Evolutionary conservation across 2,888 invertebrate species (phyloP).

Genomic region (Fragum whitleyi): DNA sequence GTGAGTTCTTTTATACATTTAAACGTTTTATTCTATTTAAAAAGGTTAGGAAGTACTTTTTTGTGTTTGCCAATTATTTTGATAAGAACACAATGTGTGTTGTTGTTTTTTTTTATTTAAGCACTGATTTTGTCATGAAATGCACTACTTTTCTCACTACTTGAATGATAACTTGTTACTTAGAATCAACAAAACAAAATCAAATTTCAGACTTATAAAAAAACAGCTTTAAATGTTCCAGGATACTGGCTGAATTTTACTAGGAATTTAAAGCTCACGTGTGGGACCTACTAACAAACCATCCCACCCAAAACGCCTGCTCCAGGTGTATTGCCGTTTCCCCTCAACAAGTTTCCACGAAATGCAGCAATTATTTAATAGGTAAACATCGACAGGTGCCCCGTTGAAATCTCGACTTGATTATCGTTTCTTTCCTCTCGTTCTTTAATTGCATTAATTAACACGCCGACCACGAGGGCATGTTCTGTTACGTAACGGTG

Average conservation of each 20-base stretch:
- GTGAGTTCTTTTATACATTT: too few species aligned
- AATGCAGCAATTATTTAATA: conserved; percentile 60
- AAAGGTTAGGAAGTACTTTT: too few species aligned
- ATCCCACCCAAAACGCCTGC: conserved; percentile 45
- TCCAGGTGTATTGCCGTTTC: conserved; percentile 41
- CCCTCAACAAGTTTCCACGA: conserved; percentile 1
- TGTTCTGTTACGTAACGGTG: conserved; percentile 20
- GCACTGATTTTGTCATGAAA: too few species aligned
- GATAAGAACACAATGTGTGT: too few species aligned
- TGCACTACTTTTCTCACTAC: too few species aligned
- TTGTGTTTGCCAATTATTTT: too few species aligned
- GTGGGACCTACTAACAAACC: conserved; percentile 27
- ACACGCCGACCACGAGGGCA: conserved; percentile 17
- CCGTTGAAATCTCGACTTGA: conserved; percentile 29
- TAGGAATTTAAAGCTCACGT: background rate
- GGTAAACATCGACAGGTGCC: conserved; percentile 61
- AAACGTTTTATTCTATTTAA: too few species aligned
- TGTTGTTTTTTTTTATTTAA: too few species aligned
- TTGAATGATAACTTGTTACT: too few species aligned
- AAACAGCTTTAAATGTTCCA: background rate
- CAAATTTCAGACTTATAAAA: too few species aligned
- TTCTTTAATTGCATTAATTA: conserved; percentile 24
- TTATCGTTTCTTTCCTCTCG: conserved; percentile 11
- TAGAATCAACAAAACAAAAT: too few species aligned
- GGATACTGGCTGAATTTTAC: background rate